A percentile compares a stretch with the other conserved stretches of the same genome.
phyloP scores from a whole-genome alignment of 1,140 invertebrate genomes.

The Hycleus phaleratus region DNA sequence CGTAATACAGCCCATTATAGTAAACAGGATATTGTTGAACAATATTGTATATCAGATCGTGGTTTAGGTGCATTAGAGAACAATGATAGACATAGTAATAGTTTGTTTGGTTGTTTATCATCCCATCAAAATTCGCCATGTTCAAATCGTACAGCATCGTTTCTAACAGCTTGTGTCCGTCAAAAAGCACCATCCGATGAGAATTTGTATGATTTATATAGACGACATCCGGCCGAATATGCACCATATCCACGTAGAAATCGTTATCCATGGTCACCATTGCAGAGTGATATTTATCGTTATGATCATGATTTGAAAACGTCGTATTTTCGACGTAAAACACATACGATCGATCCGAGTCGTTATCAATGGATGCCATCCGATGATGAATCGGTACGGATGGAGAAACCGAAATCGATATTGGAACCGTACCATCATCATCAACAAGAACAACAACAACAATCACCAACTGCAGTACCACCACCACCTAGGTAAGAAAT shows the following conservation, averaged over 20 bases:
- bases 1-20: slow-evolving; percentile 58
- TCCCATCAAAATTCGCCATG: slow-evolving; percentile 57
- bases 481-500: background rate
- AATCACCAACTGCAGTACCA: slow-evolving; percentile 21
- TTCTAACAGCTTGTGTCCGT: slow-evolving; percentile 77
- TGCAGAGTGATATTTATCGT: slow-evolving; percentile 47
- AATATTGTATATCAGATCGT: slow-evolving; percentile 88
- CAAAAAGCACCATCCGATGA: slow-evolving; percentile 76
- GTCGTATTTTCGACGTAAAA: slow-evolving; percentile 68
- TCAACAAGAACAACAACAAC: background rate
- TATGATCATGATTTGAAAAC: slow-evolving; percentile 63
- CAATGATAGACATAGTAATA: slow-evolving; percentile 49
- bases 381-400: slow-evolving; percentile 61
- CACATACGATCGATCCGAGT: slow-evolving; percentile 57
- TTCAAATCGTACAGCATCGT: slow-evolving; percentile 52
- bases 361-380: slow-evolving; percentile 67
- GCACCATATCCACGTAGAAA: slow-evolving; percentile 54
- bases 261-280: slow-evolving; percentile 48
- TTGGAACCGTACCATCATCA: slow-evolving; percentile 26
- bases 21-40: slow-evolving; percentile 78
- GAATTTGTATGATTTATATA: slow-evolving; percentile 60
- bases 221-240: slow-evolving; percentile 47
- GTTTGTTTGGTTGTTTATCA: slow-evolving; percentile 66
- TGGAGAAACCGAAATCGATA: slow-evolving; percentile 58
- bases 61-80: slow-evolving; percentile 76